These are phyloP conservation scores for Periplaneta americana DNA, from an alignment of 1,140 invertebrate genomes.

Conservation along the genomic window DNA sequence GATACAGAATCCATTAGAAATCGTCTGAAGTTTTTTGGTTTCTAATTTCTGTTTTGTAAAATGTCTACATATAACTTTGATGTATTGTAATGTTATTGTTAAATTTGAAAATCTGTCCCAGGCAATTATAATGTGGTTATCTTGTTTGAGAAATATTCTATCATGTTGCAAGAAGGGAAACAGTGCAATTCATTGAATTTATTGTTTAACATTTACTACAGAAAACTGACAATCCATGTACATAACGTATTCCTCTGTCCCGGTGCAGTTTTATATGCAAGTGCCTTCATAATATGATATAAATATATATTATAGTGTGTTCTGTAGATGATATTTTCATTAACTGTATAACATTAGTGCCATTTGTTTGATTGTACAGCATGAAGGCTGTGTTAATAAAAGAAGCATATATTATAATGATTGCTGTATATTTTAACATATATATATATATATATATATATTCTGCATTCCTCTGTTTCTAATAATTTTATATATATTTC, in stretches of 20 bases:
- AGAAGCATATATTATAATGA: background rate
- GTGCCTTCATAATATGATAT: background rate
- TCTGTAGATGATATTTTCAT: background rate
- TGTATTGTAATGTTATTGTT: background rate
- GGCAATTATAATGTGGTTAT: background rate
- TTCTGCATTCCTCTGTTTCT: too few relatives aligned
- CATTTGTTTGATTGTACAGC: background rate
- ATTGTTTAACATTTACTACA: background rate
- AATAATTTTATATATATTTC: too few relatives aligned
- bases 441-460: too few relatives aligned
- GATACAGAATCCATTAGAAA: too few relatives aligned
- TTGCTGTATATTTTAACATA: too few relatives aligned
- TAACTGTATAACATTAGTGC: background rate
- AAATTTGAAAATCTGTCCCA: background rate
- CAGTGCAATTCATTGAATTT: background rate
- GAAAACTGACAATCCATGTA: background rate
- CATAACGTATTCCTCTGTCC: background rate
- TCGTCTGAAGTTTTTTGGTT: too few relatives aligned
- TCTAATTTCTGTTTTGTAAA: too few relatives aligned
- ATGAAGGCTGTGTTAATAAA: background rate
- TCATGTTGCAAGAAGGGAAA: background rate
- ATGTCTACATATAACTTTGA: too few relatives aligned
- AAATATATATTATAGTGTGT: background rate
- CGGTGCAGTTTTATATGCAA: background rate
- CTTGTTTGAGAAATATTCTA: background rate